Evolutionary conservation across 2,888 invertebrate genomes (phyloP), one percentile per base, ranked within the genome.

Genomic region (Herminia tarsipennalis): DNA sequence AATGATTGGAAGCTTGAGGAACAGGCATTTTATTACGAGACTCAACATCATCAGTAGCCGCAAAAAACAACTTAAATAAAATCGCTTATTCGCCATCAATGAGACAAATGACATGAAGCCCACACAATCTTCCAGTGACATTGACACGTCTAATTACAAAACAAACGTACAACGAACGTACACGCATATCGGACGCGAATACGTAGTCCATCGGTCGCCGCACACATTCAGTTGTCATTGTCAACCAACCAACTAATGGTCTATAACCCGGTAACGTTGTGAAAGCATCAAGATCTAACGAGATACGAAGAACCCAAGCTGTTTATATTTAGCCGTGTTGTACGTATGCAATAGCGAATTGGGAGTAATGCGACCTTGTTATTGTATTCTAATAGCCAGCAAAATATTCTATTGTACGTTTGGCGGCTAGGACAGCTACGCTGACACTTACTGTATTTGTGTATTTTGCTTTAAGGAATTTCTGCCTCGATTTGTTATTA

Each of bases 311-410:
- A 30, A 12, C 2, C 12, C 2, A 9, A 12, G 16, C 13, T 5
- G 24, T 38, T 21, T 35, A 17, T 22, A 54, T 64, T 66, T 53
- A 49, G 58, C 36, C 44, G 52, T 38, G 45, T 64, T 47, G 66
- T 53, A 68, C n/a, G n/a, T n/a, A n/a, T 63, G 55, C 58, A 63
- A 68, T 60, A 68, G 66, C 69, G 68, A 79, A 80, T 76, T 74
- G 62, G 64, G 73, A 66, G 54, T 67, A 66, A 40, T 57, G 48
- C 73, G 78, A 75, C 81, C 85, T 86, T 85, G 81, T 81, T 72
- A 86, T 86, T 85, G 84, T 86, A 85, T 85, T 85, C 73, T 83
- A 86, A 86, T 83, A 49, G 68, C 66, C 56, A 60, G 74, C 73
- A 69, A 80, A 85, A 81, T 82, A 81, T 81, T 81, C 82, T 72